Percentiles rank a stretch among this genome's conserved stretches.
These are phyloP conservation scores for Styela clava DNA, from an alignment of 23 tunicate species.

Conservation along the genomic window DNA sequence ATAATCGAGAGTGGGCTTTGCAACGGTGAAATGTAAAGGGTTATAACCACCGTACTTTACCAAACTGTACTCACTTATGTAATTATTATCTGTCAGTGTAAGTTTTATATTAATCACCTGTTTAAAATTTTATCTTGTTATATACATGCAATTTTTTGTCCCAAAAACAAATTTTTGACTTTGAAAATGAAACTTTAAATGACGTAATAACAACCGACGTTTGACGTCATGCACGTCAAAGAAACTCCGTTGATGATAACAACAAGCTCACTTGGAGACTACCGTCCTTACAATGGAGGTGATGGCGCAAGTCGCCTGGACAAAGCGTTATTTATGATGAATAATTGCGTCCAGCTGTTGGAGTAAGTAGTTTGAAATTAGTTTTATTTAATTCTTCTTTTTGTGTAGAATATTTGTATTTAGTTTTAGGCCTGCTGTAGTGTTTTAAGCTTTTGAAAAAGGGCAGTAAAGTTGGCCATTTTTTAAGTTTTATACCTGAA, in stretches of 20 bases:
- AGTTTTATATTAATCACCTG: too few species aligned
- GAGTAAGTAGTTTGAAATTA: constrained; percentile 44
- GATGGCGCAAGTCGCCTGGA: constrained; percentile 19
- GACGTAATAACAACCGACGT: constrained; percentile 24
- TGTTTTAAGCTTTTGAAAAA: constrained; percentile 1
- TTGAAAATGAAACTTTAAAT: neutral
- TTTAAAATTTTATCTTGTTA: too few species aligned
- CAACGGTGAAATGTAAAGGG: too few species aligned
- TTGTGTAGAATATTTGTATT: neutral
- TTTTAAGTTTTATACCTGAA: too few species aligned
- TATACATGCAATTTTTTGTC: too few species aligned
- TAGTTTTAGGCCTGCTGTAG: constrained; percentile 2
- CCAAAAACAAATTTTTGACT: neutral
- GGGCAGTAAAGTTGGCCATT: constrained; percentile 9
- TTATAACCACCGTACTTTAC: too few species aligned
- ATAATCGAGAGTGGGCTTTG: too few species aligned
- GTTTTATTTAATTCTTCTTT: neutral
- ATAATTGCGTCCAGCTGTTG: constrained; percentile 76
- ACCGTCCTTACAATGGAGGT: constrained; percentile 30
- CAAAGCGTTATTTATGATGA: constrained; percentile 63
- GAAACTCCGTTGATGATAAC: constrained; percentile 36
- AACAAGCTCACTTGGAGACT: constrained; percentile 30
- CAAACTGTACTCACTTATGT: too few species aligned
- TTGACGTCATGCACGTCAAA: constrained; percentile 21
- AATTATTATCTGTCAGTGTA: too few species aligned